Evolutionary conservation across 2,888 invertebrate species (phyloP).

Genomic region (Steromphala cineraria): DNA sequence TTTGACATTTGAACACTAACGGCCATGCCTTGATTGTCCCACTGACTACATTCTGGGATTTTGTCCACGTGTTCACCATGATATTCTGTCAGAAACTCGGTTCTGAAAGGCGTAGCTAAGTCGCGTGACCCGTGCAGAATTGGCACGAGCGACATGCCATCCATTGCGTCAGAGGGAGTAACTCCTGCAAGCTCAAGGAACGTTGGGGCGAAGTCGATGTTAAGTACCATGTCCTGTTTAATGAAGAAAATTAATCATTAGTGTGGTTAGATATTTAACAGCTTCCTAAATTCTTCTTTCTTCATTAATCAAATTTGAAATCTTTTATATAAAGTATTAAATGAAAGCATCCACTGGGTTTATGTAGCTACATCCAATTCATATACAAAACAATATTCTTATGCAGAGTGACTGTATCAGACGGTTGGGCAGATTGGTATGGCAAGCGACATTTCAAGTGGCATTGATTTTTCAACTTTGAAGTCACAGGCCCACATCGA

Average conservation of each 20-base stretch:
- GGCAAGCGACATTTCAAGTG: too few species aligned
- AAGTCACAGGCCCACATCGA: too few species aligned
- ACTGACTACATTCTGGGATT: slow-evolving; percentile 82
- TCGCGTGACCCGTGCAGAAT: slow-evolving; percentile 56
- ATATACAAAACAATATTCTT: too few species aligned
- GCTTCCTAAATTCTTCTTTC: too few species aligned
- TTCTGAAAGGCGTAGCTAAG: slow-evolving; percentile 30
- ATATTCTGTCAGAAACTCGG: slow-evolving; percentile 85
- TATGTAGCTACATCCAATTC: too few species aligned
- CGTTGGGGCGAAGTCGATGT: slow-evolving; percentile 91
- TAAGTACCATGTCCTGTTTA: slow-evolving; percentile 80
- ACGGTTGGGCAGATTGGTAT: too few species aligned
- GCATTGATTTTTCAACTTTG: too few species aligned
- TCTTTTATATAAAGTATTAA: too few species aligned
- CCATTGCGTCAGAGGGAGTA: slow-evolving; percentile 78
- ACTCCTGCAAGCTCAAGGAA: slow-evolving; percentile 84
- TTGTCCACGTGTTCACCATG: slow-evolving; percentile 83
- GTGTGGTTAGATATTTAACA: too few species aligned
- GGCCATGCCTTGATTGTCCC: slow-evolving; percentile 79
- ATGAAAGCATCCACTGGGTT: too few species aligned
- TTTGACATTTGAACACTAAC: slow-evolving; percentile 77
- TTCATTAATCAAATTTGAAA: too few species aligned
- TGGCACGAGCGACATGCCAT: slow-evolving; percentile 80
- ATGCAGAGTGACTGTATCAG: too few species aligned
- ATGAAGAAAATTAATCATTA: slow-evolving; percentile 40